A percentile compares a stretch with the other conserved stretches of the same genome.
phyloP scores from a whole-genome alignment of 2,797 vertebrate species.

The Sebastes variabilis region DNA sequence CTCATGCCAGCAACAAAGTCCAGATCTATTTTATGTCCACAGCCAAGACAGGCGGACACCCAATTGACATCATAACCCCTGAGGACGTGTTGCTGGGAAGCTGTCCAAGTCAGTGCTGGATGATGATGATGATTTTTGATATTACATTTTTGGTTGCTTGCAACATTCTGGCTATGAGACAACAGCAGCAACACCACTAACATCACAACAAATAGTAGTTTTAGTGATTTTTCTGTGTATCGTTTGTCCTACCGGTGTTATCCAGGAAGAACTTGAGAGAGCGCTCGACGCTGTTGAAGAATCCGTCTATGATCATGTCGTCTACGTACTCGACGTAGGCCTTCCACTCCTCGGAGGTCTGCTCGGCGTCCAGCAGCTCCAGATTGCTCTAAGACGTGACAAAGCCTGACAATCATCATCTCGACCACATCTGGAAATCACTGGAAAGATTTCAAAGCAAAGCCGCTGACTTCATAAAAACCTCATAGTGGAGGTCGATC shows the following conservation, averaged over 20 bases:
- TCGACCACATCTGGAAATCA: not conserved
- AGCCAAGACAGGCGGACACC: conserved; percentile 34
- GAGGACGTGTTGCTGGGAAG: conserved; percentile 17
- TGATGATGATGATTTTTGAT: conserved; percentile 1
- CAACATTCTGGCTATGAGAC: not conserved
- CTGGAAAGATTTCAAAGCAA: not conserved
- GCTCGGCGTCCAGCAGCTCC: conserved; percentile 84
- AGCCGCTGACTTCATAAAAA: not conserved
- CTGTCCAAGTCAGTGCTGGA: conserved; percentile 29
- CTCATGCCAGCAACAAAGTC: conserved; percentile 42
- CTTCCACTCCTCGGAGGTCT: conserved; percentile 85
- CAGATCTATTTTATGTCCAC: conserved; percentile 34
- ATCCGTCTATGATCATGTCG: conserved; percentile 90
- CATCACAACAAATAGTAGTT: not conserved
- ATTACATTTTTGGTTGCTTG: conserved; percentile 16
- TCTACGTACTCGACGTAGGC: conserved; percentile 90
- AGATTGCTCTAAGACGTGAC: conserved; percentile 85
- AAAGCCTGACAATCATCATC: not conserved
- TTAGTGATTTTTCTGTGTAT: not conserved
- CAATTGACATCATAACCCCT: conserved; percentile 38
- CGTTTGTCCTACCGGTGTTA: conserved; percentile 85
- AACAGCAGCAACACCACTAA: not conserved
- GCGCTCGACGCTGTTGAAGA: conserved; percentile 88
- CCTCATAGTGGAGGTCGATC: not conserved
- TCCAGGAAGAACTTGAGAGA: conserved; percentile 92